These are phyloP conservation scores for Panzeria rudis DNA, from an alignment of 2,888 invertebrate species.

Conservation along the genomic window DNA sequence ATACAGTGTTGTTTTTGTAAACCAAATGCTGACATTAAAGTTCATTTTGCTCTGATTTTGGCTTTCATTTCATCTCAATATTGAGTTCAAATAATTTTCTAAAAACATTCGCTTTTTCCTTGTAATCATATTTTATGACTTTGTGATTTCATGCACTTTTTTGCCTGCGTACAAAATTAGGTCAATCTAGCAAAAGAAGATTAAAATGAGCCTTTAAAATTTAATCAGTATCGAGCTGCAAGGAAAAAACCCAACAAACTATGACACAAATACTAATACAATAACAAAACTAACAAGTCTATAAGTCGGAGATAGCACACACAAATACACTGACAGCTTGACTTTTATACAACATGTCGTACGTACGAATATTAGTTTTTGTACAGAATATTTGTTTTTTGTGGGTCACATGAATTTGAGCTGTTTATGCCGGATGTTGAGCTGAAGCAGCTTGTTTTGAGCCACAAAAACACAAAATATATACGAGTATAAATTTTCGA, in stretches of 20 bases:
- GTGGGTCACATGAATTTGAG: conserved; percentile 68
- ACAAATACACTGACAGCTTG: conserved; percentile 39
- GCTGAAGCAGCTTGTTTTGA: conserved; percentile 36
- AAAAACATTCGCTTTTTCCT: no score
- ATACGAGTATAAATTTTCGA: conserved; percentile 28
- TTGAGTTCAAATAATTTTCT: no score
- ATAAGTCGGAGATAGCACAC: conserved; percentile 27
- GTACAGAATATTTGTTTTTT: conserved; percentile 14
- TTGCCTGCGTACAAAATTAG: conserved; percentile 14
- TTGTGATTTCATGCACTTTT: neutral
- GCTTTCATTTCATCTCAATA: no score
- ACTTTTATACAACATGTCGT: conserved; percentile 43
- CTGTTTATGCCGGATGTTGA: conserved; percentile 67
- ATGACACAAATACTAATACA: conserved; percentile 5
- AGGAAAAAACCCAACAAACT: neutral
- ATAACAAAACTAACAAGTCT: conserved; percentile 22
- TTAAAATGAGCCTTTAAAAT: conserved; percentile 37
- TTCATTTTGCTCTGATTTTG: no score
- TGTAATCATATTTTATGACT: conserved; percentile 6
- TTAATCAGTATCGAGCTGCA: conserved; percentile 16
- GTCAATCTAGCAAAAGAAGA: conserved; percentile 12
- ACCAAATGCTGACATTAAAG: no score
- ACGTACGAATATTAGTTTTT: no score
- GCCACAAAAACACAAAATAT: conserved; percentile 19
- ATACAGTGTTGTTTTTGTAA: no score